Percentiles rank a stretch among this genome's conserved stretches.
Evolutionary conservation across 2,113 vertebrate species (phyloP).

Genomic region (Gymnarchus niloticus): DNA sequence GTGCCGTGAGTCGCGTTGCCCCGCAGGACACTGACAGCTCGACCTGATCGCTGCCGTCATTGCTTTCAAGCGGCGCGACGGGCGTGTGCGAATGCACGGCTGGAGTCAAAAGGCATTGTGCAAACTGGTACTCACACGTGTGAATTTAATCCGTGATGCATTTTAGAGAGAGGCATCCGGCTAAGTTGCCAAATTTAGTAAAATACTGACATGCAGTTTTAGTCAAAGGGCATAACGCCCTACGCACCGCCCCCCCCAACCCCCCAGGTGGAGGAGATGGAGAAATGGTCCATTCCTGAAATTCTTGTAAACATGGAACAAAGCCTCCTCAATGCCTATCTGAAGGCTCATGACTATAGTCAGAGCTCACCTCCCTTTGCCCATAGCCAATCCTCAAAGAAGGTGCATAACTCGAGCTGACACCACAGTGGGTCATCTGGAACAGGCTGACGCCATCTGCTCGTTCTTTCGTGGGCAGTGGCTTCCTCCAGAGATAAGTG

Average conservation of each 20-base stretch:
- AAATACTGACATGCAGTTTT: neutral
- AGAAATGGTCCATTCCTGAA: neutral
- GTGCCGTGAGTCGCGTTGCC: neutral
- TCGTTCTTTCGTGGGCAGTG: slow-evolving; percentile 21
- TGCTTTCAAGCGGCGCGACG: neutral
- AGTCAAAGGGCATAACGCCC: neutral
- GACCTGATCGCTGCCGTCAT: neutral
- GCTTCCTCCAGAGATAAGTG: neutral
- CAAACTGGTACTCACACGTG: neutral
- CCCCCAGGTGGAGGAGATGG: neutral
- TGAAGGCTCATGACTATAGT: neutral
- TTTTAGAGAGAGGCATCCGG: too few species aligned
- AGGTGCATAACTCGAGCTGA: slow-evolving; percentile 31
- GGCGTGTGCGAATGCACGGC: neutral
- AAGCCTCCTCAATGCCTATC: neutral
- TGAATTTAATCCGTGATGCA: neutral
- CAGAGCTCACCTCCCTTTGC: neutral
- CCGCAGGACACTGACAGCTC: neutral
- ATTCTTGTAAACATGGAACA: neutral
- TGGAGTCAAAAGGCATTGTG: neutral
- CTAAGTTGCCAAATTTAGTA: neutral
- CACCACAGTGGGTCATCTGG: slow-evolving; percentile 32
- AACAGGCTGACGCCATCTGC: slow-evolving; percentile 37
- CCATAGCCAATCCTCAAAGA: neutral
- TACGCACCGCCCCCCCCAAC: neutral